phyloP scores from a whole-genome alignment of 2,113 vertebrate genomes.

The Hiodon alosoides region DNA sequence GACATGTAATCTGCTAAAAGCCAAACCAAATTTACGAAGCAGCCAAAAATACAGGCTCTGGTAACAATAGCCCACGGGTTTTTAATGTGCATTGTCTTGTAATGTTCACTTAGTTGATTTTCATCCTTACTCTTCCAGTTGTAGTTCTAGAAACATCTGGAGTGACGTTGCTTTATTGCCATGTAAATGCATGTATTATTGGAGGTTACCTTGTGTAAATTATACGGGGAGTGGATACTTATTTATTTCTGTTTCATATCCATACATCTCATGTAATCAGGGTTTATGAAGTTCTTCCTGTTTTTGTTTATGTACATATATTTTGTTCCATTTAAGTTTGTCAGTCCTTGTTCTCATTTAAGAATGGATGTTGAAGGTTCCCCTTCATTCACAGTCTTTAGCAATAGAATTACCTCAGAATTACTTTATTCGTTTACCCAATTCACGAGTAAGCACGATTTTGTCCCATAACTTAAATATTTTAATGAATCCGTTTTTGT shows the following conservation, averaged over 20 bases:
- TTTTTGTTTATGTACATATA: neutral
- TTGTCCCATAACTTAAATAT: neutral
- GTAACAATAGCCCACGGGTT: neutral
- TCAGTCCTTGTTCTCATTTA: no score
- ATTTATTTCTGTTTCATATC: neutral
- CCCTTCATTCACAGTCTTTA: neutral
- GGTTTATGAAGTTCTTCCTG: neutral
- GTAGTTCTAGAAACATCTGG: neutral
- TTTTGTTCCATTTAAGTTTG: neutral
- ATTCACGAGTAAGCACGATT: conserved; percentile 3
- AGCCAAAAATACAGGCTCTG: neutral
- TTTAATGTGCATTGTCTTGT: neutral
- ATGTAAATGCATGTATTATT: neutral
- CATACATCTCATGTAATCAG: no score
- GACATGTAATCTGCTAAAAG: neutral
- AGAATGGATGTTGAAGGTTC: no score
- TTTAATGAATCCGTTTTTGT: neutral
- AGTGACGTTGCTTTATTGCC: neutral
- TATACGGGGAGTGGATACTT: neutral
- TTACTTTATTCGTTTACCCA: neutral
- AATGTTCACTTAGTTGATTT: neutral
- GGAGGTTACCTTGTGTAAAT: neutral
- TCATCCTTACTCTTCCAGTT: neutral
- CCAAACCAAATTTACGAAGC: neutral
- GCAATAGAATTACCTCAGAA: neutral